Evolutionary conservation across 2,888 invertebrate species (phyloP), one percentile per base, ranked within the genome.

Genomic region (Drosophila lacicola): DNA sequence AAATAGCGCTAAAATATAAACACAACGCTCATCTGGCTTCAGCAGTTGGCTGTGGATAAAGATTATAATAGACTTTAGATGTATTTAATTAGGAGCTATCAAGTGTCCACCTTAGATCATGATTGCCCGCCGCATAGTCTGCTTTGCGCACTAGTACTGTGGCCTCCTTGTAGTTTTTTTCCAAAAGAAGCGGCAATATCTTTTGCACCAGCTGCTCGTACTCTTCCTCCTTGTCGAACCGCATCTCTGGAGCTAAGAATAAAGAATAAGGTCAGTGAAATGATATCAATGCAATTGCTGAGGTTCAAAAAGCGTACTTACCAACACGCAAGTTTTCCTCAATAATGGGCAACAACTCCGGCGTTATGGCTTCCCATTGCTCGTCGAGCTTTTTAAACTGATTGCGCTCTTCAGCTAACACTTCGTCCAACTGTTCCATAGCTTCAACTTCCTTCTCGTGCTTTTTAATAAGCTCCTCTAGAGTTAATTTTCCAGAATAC

Each of bases 401-500:
- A 49, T 93, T 92, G 33, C 94, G 93, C 93, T 94, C 90, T 90
- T 93, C 57, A 91, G 93, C 94, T 94, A 96, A 78, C 92, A 94
- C 72, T 90, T 94, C 78, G 90, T 91, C 61, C 90, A 93, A 60
- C 90, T 93, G 46, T 90, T 92, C 88, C 86, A 92, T 90, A 60
- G 90, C 90, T 69, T 90, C 58, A 58, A 80, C 88, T 87, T 93
- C 89, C 67, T 91, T 90, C 21, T 93, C 92, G 78, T 94, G 94
- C 79, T 95, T 93, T 56, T 95, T 94, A 41, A 95, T 93, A 19
- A 97, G 92, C 78, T 95, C 95, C 56, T 93, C 94, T 5, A 91
- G 66, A 0, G 91, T 90, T 0, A 92, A 67, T 93, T 95, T 95
- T 0, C 95, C 95, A n/a, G 96, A 95, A 92, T 95, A 98, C 4